Evolutionary conservation across 2,797 vertebrate genomes (phyloP).

Genomic region (Acanthis flammea): DNA sequence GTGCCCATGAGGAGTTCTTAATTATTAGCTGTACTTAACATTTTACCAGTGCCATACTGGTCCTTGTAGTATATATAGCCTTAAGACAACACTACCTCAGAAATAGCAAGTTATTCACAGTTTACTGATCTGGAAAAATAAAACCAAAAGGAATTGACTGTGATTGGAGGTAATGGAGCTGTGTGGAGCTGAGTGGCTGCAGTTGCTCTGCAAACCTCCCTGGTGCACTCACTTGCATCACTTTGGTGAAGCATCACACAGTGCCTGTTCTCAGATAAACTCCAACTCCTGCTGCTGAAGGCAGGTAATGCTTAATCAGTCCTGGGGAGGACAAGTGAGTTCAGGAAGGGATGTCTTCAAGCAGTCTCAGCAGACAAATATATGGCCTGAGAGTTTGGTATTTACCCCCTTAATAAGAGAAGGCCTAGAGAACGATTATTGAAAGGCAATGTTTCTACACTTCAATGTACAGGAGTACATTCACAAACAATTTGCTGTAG

Average conservation of each 20-base stretch:
- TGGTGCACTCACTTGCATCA: background rate
- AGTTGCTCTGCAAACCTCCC: background rate
- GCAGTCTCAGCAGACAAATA: background rate
- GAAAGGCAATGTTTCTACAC: slow-evolving; percentile 46
- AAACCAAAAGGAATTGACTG: background rate
- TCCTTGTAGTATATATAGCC: background rate
- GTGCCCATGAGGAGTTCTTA: background rate
- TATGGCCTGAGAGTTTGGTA: background rate
- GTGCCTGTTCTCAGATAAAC: background rate
- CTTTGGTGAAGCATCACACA: slow-evolving; percentile 24
- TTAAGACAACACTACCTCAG: slow-evolving; percentile 15
- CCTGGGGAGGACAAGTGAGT: background rate
- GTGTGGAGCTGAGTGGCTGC: background rate
- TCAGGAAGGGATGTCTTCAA: background rate
- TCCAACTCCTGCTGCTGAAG: background rate
- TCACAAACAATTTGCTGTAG: background rate
- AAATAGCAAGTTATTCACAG: slow-evolving; percentile 15
- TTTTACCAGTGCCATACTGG: background rate
- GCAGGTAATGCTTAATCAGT: background rate
- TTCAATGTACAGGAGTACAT: background rate
- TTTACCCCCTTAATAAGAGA: slow-evolving; percentile 36
- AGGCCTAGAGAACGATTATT: slow-evolving; percentile 65
- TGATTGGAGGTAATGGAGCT: slow-evolving; percentile 15
- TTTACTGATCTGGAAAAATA: background rate
- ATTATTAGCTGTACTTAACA: background rate